phyloP scores from a whole-genome alignment of 1,140 invertebrate genomes.

The Lasioglossum albipes region DNA sequence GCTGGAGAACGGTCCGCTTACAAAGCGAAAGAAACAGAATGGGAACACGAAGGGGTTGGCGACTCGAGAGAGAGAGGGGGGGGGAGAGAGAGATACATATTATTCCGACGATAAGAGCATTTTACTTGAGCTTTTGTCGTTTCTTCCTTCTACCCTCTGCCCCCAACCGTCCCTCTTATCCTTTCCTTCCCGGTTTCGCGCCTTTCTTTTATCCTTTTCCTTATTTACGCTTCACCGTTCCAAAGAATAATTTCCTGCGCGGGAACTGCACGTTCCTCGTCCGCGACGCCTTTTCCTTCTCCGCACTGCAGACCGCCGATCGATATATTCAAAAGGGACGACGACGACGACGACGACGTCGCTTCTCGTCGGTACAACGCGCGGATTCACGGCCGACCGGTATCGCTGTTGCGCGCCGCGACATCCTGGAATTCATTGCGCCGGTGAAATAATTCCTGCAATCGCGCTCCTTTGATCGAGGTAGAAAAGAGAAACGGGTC shows the following conservation, averaged over 20 bases:
- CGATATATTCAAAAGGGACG: conserved; percentile 36
- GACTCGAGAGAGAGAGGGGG: too few relatives aligned
- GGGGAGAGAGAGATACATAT: conserved; percentile 39
- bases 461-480: background rate
- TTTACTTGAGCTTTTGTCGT: conserved; percentile 41
- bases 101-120: conserved; percentile 58
- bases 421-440: background rate
- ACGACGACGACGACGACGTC: too few relatives aligned
- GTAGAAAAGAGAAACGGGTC: background rate
- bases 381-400: conserved; percentile 17
- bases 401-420: background rate
- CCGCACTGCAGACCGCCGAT: conserved; percentile 16
- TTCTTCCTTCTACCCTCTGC: background rate
- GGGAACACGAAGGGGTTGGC: too few relatives aligned
- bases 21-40: too few relatives aligned
- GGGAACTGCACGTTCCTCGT: conserved; percentile 21
- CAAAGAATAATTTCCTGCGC: conserved; percentile 56
- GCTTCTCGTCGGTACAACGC: background rate
- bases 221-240: conserved; percentile 49
- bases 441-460: background rate
- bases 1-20: background rate
- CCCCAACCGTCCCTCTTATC: background rate
- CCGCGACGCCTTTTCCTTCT: conserved; percentile 10
- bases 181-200: background rate
- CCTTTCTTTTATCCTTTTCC: conserved; percentile 4